phyloP scores from a whole-genome alignment of 1,140 invertebrate genomes.

The Charaxes varanes region DNA sequence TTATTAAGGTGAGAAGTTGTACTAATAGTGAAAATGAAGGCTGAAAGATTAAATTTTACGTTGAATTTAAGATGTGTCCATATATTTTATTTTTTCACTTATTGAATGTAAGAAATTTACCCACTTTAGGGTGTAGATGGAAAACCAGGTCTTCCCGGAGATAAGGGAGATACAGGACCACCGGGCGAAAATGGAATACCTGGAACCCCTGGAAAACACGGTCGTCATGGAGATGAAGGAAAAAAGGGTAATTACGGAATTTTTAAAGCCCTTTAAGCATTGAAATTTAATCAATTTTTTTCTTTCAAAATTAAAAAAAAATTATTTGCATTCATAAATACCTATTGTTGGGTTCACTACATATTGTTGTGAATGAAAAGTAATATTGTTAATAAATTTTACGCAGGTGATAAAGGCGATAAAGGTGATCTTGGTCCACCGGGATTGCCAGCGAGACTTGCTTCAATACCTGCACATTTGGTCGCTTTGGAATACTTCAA shows the following conservation, averaged over 20 bases:
- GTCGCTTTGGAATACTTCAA: too few species aligned
- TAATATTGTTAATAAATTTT: too few species aligned
- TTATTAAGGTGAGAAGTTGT: constrained; percentile 14
- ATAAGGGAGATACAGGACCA: constrained; percentile 34
- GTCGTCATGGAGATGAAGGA: constrained; percentile 29
- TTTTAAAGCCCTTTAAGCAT: too few species aligned
- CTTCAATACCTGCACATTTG: too few species aligned
- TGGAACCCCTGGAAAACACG: constrained; percentile 32
- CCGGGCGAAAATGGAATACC: constrained; percentile 29
- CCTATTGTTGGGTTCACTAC: too few species aligned
- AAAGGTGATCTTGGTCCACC: constrained; percentile 35
- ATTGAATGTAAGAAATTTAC: too few species aligned
- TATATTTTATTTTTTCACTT: not conserved
- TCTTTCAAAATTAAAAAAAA: too few species aligned
- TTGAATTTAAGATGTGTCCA: not conserved
- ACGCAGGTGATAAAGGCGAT: constrained; percentile 38
- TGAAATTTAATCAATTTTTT: too few species aligned
- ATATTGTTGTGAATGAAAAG: too few species aligned
- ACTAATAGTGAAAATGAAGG: not conserved
- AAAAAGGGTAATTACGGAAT: constrained; percentile 39
- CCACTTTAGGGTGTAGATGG: constrained; percentile 26
- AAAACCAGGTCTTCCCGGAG: constrained; percentile 22
- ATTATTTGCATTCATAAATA: too few species aligned
- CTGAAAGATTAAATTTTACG: not conserved
- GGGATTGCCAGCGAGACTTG: constrained; percentile 39